Percentiles rank a stretch among this genome's conserved stretches.
Conservation (phyloP, 2,797 vertebrate genomes). For the Clarias pachynema region DNA sequence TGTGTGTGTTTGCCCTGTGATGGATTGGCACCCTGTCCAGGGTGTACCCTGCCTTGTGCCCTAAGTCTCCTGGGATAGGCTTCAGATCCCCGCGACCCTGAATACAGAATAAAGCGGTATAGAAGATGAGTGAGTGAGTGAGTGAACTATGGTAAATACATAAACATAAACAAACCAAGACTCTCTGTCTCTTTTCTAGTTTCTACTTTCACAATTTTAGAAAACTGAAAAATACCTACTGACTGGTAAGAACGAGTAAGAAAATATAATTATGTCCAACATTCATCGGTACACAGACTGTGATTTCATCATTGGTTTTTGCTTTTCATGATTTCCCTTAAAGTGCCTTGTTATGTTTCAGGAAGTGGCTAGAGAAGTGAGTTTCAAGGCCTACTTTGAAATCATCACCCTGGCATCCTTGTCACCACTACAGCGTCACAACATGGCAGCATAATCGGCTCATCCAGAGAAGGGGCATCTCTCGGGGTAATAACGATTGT, state of each 20-base stretch:
- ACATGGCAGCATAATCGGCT: conserved; percentile 28
- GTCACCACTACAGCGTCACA: not conserved
- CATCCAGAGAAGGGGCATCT: conserved; percentile 20
- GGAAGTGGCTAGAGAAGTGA: conserved; percentile 5
- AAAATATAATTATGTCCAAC: not conserved
- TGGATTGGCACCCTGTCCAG: too few species aligned
- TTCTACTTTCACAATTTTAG: not conserved
- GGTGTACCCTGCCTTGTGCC: too few species aligned
- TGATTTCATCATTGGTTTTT: not conserved
- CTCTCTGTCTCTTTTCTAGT: not conserved
- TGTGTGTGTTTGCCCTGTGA: too few species aligned
- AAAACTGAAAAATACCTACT: not conserved
- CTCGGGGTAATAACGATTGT: conserved; percentile 65
- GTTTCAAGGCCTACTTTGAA: conserved; percentile 56
- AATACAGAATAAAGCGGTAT: too few species aligned
- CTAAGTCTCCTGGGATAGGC: too few species aligned
- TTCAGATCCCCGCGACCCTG: too few species aligned
- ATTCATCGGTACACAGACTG: not conserved
- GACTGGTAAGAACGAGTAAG: not conserved
- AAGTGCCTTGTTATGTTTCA: conserved; percentile 12
- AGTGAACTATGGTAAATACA: too few species aligned
- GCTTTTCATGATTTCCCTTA: not conserved
- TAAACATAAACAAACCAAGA: not conserved
- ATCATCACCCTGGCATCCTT: conserved; percentile 51
- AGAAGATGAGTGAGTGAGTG: too few species aligned